phyloP scores from a whole-genome alignment of 2,888 invertebrate species.

The Campoplex nolae region DNA sequence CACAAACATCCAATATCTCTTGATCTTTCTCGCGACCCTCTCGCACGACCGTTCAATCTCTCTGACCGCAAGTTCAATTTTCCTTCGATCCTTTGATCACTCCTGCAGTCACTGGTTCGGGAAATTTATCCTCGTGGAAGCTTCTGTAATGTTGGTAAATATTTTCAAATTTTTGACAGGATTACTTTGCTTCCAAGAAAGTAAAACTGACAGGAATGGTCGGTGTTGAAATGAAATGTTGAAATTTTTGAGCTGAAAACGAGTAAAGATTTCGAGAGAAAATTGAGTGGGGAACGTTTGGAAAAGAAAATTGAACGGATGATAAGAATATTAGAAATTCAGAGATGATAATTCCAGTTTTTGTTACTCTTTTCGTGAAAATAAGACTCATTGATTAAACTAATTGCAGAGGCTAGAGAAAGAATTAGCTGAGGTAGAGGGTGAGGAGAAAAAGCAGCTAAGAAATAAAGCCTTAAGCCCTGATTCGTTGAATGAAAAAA shows the following conservation, averaged over 20 bases:
- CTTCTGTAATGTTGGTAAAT: neutral
- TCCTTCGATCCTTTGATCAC: neutral
- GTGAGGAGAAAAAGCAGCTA: constrained; percentile 35
- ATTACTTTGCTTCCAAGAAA: neutral
- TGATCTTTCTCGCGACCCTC: constrained; percentile 20
- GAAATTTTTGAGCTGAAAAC: no score
- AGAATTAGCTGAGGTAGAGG: constrained; percentile 19
- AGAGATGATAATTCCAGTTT: constrained; percentile 49
- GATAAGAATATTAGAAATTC: neutral
- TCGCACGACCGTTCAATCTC: constrained; percentile 20
- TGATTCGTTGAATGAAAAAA: constrained; percentile 29
- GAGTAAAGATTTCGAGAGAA: no score
- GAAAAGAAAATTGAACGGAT: neutral
- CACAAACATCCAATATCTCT: neutral
- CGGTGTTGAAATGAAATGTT: neutral
- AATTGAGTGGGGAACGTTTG: no score
- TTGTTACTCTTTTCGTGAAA: constrained; percentile 44
- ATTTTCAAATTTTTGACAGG: neutral
- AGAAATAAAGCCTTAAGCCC: neutral
- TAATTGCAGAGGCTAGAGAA: constrained; percentile 49
- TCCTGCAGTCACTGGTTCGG: neutral
- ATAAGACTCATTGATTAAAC: constrained; percentile 60
- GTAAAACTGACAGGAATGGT: neutral
- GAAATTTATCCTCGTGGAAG: neutral
- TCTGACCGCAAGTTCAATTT: constrained; percentile 7